These are phyloP conservation scores for Yoshiicerus persimilis DNA, from an alignment of 1,140 invertebrate genomes.

Conservation along the genomic window DNA sequence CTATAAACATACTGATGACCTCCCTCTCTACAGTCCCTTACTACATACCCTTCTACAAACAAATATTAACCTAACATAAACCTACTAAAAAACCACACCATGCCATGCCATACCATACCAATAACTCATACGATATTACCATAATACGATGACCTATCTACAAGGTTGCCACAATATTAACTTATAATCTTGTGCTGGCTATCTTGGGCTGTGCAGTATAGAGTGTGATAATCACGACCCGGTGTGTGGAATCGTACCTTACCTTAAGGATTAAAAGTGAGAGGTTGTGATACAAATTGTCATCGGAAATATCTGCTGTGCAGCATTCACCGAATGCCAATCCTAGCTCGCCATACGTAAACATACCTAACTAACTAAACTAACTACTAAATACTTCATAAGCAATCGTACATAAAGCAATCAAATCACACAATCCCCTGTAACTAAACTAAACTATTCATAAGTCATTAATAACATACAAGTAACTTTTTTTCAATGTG, in stretches of 20 bases:
- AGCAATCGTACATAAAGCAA: slow-evolving; percentile 22
- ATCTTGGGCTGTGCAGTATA: background rate
- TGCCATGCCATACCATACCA: background rate
- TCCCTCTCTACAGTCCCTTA: background rate
- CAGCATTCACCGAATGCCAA: slow-evolving; percentile 11
- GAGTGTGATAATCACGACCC: background rate
- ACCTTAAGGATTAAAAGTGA: background rate
- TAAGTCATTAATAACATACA: background rate
- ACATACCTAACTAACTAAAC: background rate
- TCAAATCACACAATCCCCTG: slow-evolving; percentile 15
- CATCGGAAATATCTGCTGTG: slow-evolving; percentile 10
- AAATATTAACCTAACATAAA: background rate
- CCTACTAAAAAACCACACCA: background rate
- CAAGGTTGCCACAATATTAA: background rate
- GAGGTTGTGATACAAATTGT: slow-evolving; percentile 14
- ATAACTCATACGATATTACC: background rate
- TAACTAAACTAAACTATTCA: background rate
- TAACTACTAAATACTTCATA: slow-evolving; percentile 1
- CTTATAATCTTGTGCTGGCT: background rate
- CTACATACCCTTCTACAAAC: background rate
- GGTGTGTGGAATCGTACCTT: slow-evolving; percentile 11
- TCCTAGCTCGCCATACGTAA: background rate
- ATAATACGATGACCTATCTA: background rate
- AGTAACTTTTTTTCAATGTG: slow-evolving; percentile 21
- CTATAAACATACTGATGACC: background rate